Conservation (phyloP, 1,140 invertebrate species). For the Anoplophora glabripennis region DNA sequence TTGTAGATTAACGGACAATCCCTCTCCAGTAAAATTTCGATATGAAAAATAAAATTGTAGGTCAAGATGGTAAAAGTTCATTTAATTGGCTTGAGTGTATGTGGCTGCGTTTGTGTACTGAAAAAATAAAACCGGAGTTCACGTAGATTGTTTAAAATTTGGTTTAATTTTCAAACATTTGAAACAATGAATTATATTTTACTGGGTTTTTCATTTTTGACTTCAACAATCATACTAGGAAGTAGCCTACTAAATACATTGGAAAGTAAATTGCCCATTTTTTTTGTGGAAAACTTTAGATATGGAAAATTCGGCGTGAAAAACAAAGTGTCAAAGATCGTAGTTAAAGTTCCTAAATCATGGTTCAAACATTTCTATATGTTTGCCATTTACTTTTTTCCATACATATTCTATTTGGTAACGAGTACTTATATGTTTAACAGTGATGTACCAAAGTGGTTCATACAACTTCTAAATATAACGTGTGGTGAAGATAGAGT, state of each 20-base stretch:
- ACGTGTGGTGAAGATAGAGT: constrained; percentile 52
- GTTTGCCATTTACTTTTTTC: constrained; percentile 56
- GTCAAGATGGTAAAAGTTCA: no score
- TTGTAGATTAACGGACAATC: no score
- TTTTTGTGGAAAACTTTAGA: constrained; percentile 59
- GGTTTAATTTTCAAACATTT: no score
- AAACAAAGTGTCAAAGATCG: constrained; percentile 49
- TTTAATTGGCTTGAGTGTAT: no score
- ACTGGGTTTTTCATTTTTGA: constrained; percentile 31
- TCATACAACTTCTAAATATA: constrained; percentile 53
- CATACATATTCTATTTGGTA: constrained; percentile 51
- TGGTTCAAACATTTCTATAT: constrained; percentile 75
- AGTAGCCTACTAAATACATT: constrained; percentile 60
- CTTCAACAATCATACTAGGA: constrained; percentile 49
- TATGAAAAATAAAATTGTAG: no score
- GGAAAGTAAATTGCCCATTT: constrained; percentile 61
- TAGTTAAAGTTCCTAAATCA: constrained; percentile 68
- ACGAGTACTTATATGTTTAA: constrained; percentile 52
- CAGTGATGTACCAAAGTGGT: constrained; percentile 47
- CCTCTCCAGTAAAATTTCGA: no score
- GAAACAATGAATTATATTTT: constrained; percentile 30
- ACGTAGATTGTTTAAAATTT: no score
- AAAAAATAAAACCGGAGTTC: no score
- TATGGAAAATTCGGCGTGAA: constrained; percentile 68
- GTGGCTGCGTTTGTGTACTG: no score